Conservation (phyloP, 2,888 invertebrate species). For the Dicranocentrus wangi region DNA sequence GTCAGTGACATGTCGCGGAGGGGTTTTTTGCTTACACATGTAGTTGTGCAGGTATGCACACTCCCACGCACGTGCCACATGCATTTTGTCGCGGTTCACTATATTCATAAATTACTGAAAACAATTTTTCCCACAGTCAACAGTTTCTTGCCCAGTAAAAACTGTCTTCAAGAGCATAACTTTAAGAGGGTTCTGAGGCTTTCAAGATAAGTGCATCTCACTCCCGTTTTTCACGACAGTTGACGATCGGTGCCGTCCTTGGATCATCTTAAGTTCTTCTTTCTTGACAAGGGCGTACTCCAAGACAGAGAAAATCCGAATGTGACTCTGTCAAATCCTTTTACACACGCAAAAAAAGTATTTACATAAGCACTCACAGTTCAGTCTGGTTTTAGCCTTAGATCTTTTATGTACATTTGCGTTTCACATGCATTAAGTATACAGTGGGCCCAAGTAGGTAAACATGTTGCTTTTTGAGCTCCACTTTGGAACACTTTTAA, state of each 20-base stretch:
- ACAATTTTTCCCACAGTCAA: no score
- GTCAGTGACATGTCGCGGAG: no score
- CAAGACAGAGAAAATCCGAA: conserved; percentile 4
- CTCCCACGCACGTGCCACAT: no score
- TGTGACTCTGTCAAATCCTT: not conserved
- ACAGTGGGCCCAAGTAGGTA: not conserved
- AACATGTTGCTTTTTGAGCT: not conserved
- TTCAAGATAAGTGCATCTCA: conserved; percentile 33
- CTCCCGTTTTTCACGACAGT: conserved; percentile 11
- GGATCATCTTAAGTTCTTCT: not conserved
- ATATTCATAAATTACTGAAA: no score
- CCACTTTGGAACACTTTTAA: no score
- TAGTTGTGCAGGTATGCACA: no score
- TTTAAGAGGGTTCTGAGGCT: conserved; percentile 23
- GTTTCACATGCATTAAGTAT: not conserved
- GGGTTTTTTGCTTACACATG: no score
- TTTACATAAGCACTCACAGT: not conserved
- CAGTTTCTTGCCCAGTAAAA: no score
- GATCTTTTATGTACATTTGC: not conserved
- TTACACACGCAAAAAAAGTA: not conserved
- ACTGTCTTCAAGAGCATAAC: not conserved
- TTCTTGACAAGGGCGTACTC: not conserved
- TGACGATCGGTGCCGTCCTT: not conserved
- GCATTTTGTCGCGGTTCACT: no score
- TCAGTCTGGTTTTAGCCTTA: not conserved